Percentiles rank a stretch among this genome's conserved stretches.
These are phyloP conservation scores for Flabesymbios commensalis DNA, from an alignment of 2,888 invertebrate species.

Conservation along the genomic window DNA sequence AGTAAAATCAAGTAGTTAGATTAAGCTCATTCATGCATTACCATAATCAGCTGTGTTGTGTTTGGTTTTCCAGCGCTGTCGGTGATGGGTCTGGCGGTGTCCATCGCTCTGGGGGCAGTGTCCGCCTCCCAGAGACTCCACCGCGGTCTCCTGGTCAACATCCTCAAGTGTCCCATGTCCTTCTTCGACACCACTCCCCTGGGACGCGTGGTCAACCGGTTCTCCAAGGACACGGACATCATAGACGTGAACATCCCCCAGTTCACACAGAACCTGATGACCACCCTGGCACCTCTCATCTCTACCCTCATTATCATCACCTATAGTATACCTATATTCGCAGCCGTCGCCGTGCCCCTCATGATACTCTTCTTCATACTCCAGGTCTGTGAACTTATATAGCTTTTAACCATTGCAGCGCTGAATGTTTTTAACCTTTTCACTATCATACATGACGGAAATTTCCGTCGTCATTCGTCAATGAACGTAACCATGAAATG, in stretches of 20 bases:
- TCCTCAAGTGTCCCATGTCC: slow-evolving; percentile 58
- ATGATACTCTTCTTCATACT: slow-evolving; percentile 44
- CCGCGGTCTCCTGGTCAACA: slow-evolving; percentile 46
- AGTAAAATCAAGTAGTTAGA: too few relatives aligned
- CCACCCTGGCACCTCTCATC: slow-evolving; percentile 36
- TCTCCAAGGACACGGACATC: slow-evolving; percentile 36
- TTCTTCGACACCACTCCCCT: slow-evolving; percentile 63
- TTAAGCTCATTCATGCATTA: too few relatives aligned
- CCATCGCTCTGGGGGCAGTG: slow-evolving; percentile 55
- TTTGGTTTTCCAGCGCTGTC: slow-evolving; percentile 18
- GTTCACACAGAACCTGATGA: slow-evolving; percentile 31
- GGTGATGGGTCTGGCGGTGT: slow-evolving; percentile 26
- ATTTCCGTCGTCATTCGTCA: too few relatives aligned
- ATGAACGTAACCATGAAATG: too few relatives aligned
- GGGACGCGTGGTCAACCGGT: slow-evolving; percentile 59
- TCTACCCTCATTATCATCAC: slow-evolving; percentile 53
- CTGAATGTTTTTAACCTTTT: too few relatives aligned
- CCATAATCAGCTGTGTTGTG: too few relatives aligned
- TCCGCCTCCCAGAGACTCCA: slow-evolving; percentile 55
- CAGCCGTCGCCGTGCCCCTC: slow-evolving; percentile 47
- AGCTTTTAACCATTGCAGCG: too few relatives aligned
- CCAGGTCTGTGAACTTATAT: slow-evolving; percentile 18
- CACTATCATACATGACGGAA: too few relatives aligned
- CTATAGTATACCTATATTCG: slow-evolving; percentile 49
- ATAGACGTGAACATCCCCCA: slow-evolving; percentile 33